Evolutionary conservation across 2,113 vertebrate species (phyloP).

Genomic region (Tyto alba): DNA sequence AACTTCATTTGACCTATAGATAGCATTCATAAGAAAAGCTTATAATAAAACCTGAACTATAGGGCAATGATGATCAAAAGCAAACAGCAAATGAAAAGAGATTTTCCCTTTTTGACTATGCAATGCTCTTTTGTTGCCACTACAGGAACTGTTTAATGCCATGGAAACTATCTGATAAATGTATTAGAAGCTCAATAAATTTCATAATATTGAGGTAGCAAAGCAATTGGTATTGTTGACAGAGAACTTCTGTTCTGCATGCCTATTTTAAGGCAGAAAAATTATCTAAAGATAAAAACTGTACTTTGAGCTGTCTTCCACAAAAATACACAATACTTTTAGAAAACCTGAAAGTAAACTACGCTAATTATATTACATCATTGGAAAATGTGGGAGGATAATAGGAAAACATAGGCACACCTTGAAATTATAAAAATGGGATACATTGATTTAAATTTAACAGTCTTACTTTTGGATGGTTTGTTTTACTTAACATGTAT

Average conservation of each 20-base stretch:
- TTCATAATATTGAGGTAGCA: constrained; percentile 35
- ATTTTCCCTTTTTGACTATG: neutral
- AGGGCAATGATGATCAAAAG: constrained; percentile 6
- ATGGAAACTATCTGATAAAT: constrained; percentile 56
- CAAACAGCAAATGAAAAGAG: neutral
- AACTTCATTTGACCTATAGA: neutral
- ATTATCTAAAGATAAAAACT: neutral
- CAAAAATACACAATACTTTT: neutral
- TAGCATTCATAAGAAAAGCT: neutral
- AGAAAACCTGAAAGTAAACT: neutral
- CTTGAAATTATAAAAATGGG: neutral
- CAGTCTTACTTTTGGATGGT: neutral
- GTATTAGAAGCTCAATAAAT: constrained; percentile 28
- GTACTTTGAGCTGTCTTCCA: neutral
- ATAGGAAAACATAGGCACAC: neutral
- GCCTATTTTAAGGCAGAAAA: neutral
- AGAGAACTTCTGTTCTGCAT: neutral
- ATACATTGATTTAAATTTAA: neutral
- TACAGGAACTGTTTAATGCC: constrained; percentile 36
- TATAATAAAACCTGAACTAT: neutral
- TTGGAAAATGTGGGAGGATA: neutral
- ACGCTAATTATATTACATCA: neutral
- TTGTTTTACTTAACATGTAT: neutral
- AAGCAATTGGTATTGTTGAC: constrained; percentile 28
- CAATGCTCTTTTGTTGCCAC: constrained; percentile 30